Base-by-base conservation (phyloP, 2,113 vertebrate species). In the Etia nguti region DNA sequence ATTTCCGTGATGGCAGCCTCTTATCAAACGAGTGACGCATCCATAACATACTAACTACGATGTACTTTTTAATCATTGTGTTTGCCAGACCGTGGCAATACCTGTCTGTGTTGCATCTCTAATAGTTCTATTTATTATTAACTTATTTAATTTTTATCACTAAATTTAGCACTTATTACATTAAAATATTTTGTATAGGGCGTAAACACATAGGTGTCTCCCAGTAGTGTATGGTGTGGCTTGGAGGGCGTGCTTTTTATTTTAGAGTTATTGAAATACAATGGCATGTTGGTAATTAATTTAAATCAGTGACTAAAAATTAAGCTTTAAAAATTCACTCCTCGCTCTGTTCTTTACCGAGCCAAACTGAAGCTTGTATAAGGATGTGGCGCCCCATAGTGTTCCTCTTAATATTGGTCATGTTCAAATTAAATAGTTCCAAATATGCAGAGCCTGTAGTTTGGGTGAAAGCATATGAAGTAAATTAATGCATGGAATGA, bases 371-470 rank as follows among this genome's bases (percentile, higher is more conserved):
- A 50, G 48, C 62, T 80, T 89, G 52, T 26, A 15, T 77, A 26
- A 48, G 83, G 46, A 79, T 79, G 79, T 94, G 88, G 94, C 87
- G 88, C 92, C 95, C 93, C 93, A 87, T 62, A 65, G 87, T 95
- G 93, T 91, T 68, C 43, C 24, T 79, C 31, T 59, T 82, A 82
- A 93, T 93, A 94, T 54, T 91, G 24, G 22, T 50, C 11, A 22
- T 46, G 26, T 46, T 80, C 15, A 80, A 22, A 54, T 8, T 18
- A 8, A 16, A 57, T n/a, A 9, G 77, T 24, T 65, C 57, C 24
- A 52, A 82, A 34, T 55, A 26, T 59, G 38, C 6, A 11, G 12
- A 22, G 16, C 50, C 11, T 79, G 52, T 73, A 82, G 43, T 48
- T 38, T 85, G 13, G 36, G n/a, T 79, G 4, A 43, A 82, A 65